Percentiles rank a stretch among this genome's conserved stretches.
Conservation (phyloP, 2,888 invertebrate genomes). For the Drosophila flavopinicola region DNA sequence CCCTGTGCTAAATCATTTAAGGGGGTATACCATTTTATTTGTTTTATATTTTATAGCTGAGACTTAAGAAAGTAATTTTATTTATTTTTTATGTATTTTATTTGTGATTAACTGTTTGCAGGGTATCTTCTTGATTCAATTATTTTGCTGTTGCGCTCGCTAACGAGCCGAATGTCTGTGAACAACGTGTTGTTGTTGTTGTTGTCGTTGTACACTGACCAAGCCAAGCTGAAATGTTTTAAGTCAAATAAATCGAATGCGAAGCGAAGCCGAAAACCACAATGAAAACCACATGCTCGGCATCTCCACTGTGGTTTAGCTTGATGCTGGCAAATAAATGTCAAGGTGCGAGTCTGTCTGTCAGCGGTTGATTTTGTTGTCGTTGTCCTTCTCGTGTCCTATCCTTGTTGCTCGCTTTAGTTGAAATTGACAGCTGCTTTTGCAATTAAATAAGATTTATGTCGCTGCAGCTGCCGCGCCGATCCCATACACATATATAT, state of each 20-base stretch:
- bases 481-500: slow-evolving; percentile 9
- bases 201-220: too few relatives aligned
- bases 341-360: slow-evolving; percentile 57
- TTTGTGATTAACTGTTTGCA: not conserved
- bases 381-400: slow-evolving; percentile 13
- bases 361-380: slow-evolving; percentile 54
- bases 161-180: slow-evolving; percentile 52
- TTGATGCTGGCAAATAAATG: slow-evolving; percentile 62
- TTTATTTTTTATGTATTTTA: too few relatives aligned
- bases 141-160: slow-evolving; percentile 20
- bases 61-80: too few relatives aligned
- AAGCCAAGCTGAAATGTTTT: slow-evolving; percentile 21
- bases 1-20: not conserved
- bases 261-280: slow-evolving; percentile 6
- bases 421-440: slow-evolving; percentile 75
- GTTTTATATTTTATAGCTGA: too few relatives aligned
- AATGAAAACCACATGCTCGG: slow-evolving; percentile 28
- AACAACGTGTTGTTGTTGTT: slow-evolving; percentile 30
- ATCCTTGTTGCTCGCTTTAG: slow-evolving; percentile 40
- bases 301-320: slow-evolving; percentile 17
- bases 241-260: slow-evolving; percentile 53
- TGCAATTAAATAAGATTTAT: slow-evolving; percentile 80
- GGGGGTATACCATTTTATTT: too few relatives aligned
- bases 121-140: slow-evolving; percentile 4
- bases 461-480: slow-evolving; percentile 39